phyloP scores from a whole-genome alignment of 1,140 invertebrate genomes.

The Heliconius melpomene region DNA sequence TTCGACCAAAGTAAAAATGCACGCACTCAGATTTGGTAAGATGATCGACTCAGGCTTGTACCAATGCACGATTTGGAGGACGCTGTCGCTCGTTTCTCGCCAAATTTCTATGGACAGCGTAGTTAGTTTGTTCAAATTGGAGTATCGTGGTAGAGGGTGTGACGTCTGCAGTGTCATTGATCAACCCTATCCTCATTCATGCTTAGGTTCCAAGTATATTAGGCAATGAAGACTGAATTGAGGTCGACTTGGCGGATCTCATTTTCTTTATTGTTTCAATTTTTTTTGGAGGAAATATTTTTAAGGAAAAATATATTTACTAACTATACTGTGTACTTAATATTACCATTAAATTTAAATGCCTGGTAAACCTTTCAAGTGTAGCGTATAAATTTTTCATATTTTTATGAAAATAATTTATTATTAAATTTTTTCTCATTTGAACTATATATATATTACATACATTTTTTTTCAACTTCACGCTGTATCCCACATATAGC shows the following conservation, averaged over 20 bases:
- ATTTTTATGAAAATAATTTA: too few species aligned
- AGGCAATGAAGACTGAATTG: constrained; percentile 67
- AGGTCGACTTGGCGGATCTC: constrained; percentile 68
- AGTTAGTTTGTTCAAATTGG: constrained; percentile 18
- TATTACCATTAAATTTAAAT: too few species aligned
- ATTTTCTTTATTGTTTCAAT: constrained; percentile 12
- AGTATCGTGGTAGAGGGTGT: constrained; percentile 58
- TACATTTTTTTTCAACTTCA: too few species aligned
- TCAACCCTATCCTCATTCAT: constrained; percentile 71
- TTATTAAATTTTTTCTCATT: too few species aligned
- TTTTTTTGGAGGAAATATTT: background rate
- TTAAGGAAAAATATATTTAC: background rate
- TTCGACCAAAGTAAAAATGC: constrained; percentile 75
- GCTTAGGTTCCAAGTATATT: constrained; percentile 64
- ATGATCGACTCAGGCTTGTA: constrained; percentile 63
- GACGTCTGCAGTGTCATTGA: constrained; percentile 67
- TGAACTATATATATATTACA: too few species aligned
- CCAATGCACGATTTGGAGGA: constrained; percentile 48
- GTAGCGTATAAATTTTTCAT: too few species aligned
- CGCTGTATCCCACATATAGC: too few species aligned
- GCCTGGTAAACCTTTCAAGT: too few species aligned
- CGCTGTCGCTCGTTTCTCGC: constrained; percentile 31
- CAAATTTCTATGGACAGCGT: constrained; percentile 26
- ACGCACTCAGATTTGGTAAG: constrained; percentile 76
- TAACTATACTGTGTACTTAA: too few species aligned